Percentiles rank a stretch among this genome's conserved stretches.
phyloP scores from a whole-genome alignment of 2,888 invertebrate species.

The Microctonus hyperodae region DNA sequence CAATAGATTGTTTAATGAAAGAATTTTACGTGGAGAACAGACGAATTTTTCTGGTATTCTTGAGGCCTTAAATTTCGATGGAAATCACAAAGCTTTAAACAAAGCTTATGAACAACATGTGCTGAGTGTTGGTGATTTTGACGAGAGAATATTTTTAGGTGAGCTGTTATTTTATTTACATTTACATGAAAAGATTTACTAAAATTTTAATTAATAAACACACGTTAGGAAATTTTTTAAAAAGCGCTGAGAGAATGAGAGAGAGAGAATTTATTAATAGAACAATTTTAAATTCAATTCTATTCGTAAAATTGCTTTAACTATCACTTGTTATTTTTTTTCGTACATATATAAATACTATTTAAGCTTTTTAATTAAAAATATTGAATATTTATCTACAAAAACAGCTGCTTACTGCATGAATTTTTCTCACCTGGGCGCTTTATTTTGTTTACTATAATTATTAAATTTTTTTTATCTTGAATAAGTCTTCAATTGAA shows the following conservation, averaged over 20 bases:
- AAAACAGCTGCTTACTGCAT: not conserved
- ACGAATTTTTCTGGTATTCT: slow-evolving; percentile 78
- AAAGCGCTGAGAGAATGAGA: not conserved
- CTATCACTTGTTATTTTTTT: not conserved
- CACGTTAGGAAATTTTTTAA: not conserved
- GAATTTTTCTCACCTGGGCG: not conserved
- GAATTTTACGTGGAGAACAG: slow-evolving; percentile 77
- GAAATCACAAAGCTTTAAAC: slow-evolving; percentile 84
- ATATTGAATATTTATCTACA: no score
- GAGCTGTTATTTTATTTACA: slow-evolving; percentile 60
- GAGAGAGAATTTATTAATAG: not conserved
- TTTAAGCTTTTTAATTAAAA: no score
- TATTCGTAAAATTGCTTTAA: not conserved
- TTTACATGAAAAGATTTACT: slow-evolving; percentile 14
- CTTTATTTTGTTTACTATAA: slow-evolving; percentile 13
- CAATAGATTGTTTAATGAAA: slow-evolving; percentile 73
- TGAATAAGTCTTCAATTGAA: no score
- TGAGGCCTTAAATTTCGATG: slow-evolving; percentile 81
- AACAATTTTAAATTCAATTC: not conserved
- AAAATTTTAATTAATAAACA: not conserved
- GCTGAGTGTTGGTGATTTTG: slow-evolving; percentile 91
- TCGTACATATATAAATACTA: not conserved
- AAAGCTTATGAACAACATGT: slow-evolving; percentile 91
- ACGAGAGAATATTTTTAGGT: slow-evolving; percentile 94
- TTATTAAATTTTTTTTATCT: no score